Conservation (phyloP, 1,140 invertebrate species). For the Dermatophagoides farinae region DNA sequence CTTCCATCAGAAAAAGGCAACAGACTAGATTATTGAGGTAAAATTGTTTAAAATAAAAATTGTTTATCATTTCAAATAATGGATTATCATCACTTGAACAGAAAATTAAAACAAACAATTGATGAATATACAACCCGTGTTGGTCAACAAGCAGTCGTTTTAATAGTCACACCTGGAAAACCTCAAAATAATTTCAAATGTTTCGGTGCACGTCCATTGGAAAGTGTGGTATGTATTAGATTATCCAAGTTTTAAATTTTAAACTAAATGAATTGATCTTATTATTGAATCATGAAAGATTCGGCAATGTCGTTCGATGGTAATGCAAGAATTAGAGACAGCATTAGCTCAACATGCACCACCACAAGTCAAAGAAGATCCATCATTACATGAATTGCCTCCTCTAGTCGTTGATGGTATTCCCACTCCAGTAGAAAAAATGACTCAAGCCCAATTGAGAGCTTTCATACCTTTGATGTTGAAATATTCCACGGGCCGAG, state of each 20-base stretch:
- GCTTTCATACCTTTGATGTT: constrained; percentile 95
- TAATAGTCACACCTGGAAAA: constrained; percentile 90
- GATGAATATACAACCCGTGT: constrained; percentile 91
- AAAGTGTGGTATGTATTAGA: constrained; percentile 53
- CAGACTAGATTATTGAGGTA: constrained; percentile 77
- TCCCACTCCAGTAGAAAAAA: constrained; percentile 92
- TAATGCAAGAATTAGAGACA: constrained; percentile 83
- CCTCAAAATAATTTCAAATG: constrained; percentile 79
- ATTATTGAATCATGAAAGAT: constrained; percentile 29
- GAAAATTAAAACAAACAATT: constrained; percentile 56
- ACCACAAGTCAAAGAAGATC: constrained; percentile 70
- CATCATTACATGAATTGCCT: constrained; percentile 77
- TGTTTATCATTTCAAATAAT: background rate
- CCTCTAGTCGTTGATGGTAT: constrained; percentile 87
- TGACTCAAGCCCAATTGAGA: constrained; percentile 88
- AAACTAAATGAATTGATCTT: background rate
- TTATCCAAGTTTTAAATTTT: constrained; percentile 5
- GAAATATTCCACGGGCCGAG: constrained; percentile 85
- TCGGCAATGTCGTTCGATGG: constrained; percentile 61
- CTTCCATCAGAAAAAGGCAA: constrained; percentile 81
- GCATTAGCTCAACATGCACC: constrained; percentile 82
- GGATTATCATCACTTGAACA: constrained; percentile 27
- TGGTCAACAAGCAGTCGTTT: constrained; percentile 87
- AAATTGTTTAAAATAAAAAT: constrained; percentile 9
- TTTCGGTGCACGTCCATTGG: constrained; percentile 86